Evolutionary conservation across 2,888 invertebrate species (phyloP), one percentile per base, ranked within the genome.

Genomic region (Poecilobothrus nobilitatus): DNA sequence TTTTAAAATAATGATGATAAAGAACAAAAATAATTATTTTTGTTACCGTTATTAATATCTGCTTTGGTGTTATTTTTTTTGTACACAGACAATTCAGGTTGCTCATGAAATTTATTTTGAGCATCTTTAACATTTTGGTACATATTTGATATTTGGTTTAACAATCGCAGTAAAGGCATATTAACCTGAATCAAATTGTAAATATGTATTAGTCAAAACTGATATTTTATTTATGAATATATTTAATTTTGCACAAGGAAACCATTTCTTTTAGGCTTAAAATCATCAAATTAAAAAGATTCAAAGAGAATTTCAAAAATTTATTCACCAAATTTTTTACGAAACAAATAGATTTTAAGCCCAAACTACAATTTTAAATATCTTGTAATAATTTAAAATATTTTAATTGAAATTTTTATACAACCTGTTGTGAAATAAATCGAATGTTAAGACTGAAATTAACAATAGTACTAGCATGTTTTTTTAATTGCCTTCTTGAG

Each of bases 141-240:
- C 95, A 97, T 96, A 77, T 95, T 96, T 76, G 92, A 93, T 77
- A 97, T 96, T 84, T 97, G 97, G 83, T 97, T 96, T 70, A 97
- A 84, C 67, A 97, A 85, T 67, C 97, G 84, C 65, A 97, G 83
- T 61, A 97, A 83, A 0, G 97, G 96, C 96, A 97, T 96, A 81
- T 97, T 97, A 1, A 97, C 89, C 87, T 88, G 72, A 1, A 71
- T 74, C 63, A 69, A 37, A 66, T 27, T 34, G n/a, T n/a, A 61
- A 44, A 68, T 61, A 66, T 33, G 5, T 27, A 4, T 27, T 27
- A 27, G 27, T 5, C 27, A 27, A 27, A 27, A 27, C n/a, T 27
- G 27, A 27, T 4, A n/a, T n/a, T n/a, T n/a, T n/a, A n/a, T n/a
- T n/a, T n/a, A n/a, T n/a, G n/a, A n/a, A n/a, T n/a, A n/a, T n/a